These are phyloP conservation scores for Thysanoteuthis rhombus DNA, from an alignment of 2,888 invertebrate species.

Conservation along the genomic window DNA sequence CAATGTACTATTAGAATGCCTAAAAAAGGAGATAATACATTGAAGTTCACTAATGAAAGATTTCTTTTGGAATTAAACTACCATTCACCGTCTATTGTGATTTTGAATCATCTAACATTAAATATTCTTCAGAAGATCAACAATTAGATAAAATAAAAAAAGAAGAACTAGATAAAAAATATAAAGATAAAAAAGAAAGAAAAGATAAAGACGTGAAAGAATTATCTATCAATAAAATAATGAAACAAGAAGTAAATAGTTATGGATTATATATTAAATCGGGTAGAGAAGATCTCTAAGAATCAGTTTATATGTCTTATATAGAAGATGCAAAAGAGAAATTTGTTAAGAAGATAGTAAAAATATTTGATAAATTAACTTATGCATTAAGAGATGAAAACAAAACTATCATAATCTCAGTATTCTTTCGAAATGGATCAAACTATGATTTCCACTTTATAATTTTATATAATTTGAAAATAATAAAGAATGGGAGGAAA, in stretches of 20 bases:
- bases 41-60: neutral
- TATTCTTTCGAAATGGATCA: slow-evolving; percentile 37
- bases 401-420: slow-evolving; percentile 35
- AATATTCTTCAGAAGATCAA: too few relatives aligned
- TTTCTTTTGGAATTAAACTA: neutral
- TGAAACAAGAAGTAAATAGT: neutral
- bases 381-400: too few relatives aligned
- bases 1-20: neutral
- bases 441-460: slow-evolving; percentile 38
- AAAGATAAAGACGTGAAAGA: too few relatives aligned
- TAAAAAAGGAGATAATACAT: neutral
- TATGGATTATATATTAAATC: slow-evolving; percentile 15
- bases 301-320: neutral
- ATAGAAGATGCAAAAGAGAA: neutral
- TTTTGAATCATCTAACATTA: neutral
- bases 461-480: slow-evolving; percentile 22
- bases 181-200: too few relatives aligned
- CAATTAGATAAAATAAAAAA: neutral
- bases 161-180: neutral
- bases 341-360: neutral
- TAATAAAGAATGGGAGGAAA: neutral
- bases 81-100: neutral
- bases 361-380: neutral
- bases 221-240: neutral
- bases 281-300: neutral